Percentiles rank a stretch among this genome's conserved stretches.
Conservation (phyloP, 2,113 vertebrate genomes). For the Plecotus auritus region DNA sequence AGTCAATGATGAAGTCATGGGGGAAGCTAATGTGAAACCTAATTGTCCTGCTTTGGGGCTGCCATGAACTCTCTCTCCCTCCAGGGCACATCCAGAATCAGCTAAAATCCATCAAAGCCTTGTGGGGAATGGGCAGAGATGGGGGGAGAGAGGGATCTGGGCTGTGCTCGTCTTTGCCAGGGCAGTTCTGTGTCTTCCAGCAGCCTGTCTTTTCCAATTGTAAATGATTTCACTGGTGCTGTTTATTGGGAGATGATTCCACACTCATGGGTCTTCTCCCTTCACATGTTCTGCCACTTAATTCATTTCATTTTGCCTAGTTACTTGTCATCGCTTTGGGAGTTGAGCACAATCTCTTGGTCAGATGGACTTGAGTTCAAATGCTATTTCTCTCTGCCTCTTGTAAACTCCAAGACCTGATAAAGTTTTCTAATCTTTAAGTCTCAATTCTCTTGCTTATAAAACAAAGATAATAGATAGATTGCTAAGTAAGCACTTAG, state of each 20-base stretch:
- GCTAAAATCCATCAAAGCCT: not conserved
- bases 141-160: not conserved
- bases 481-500: not conserved
- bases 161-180: not conserved
- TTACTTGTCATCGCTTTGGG: slow-evolving; percentile 50
- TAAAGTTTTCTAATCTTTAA: not conserved
- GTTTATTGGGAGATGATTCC: not conserved
- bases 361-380: slow-evolving; percentile 2
- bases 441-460: not conserved
- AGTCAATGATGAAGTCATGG: not conserved
- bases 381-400: not conserved
- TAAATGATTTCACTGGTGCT: not conserved
- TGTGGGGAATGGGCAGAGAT: not conserved
- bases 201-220: not conserved
- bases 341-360: not conserved
- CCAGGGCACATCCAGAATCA: not conserved
- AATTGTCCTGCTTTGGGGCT: not conserved
- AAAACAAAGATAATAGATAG: not conserved
- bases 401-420: not conserved
- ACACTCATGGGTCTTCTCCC: not conserved
- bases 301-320: not conserved
- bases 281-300: slow-evolving; percentile 22
- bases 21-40: not conserved
- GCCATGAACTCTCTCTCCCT: not conserved
- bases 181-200: not conserved